Conservation (phyloP, 2,113 vertebrate species). For the Ochotona curzoniae region DNA sequence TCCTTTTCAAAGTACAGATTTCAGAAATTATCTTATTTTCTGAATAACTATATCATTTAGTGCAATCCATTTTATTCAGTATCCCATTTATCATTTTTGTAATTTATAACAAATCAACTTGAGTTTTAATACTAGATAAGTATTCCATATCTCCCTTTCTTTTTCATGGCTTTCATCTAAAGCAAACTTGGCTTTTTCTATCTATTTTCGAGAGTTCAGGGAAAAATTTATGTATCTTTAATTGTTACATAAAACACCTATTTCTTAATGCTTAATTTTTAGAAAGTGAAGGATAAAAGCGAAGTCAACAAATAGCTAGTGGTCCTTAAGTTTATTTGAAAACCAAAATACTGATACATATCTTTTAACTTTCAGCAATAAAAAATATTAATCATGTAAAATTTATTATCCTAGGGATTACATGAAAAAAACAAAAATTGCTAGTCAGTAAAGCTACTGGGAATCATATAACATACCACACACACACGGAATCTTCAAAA, state of each 20-base stretch:
- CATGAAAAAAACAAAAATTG: constrained; percentile 25
- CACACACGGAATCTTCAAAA: too few species aligned
- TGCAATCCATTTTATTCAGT: neutral
- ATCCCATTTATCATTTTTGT: neutral
- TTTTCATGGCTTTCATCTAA: neutral
- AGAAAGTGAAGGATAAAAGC: neutral
- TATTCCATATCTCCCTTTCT: constrained; percentile 7
- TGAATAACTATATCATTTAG: neutral
- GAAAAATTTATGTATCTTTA: constrained; percentile 28
- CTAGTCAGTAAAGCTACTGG: constrained; percentile 14
- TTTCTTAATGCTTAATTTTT: constrained; percentile 19
- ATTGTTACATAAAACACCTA: constrained; percentile 17
- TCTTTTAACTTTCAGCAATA: neutral
- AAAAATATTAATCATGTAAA: neutral
- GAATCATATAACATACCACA: neutral
- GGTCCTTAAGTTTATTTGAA: constrained; percentile 20
- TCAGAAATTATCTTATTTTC: constrained; percentile 40
- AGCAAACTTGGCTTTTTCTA: neutral
- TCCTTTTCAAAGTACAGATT: constrained; percentile 20
- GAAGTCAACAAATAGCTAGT: neutral
- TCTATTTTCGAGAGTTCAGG: neutral
- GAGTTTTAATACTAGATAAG: constrained; percentile 20
- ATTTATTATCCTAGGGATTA: neutral
- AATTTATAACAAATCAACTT: constrained; percentile 22
- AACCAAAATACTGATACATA: neutral